A percentile compares a stretch with the other conserved stretches of the same genome.
Evolutionary conservation across 2,888 invertebrate genomes (phyloP).

Genomic region (Poecilus cupreus): DNA sequence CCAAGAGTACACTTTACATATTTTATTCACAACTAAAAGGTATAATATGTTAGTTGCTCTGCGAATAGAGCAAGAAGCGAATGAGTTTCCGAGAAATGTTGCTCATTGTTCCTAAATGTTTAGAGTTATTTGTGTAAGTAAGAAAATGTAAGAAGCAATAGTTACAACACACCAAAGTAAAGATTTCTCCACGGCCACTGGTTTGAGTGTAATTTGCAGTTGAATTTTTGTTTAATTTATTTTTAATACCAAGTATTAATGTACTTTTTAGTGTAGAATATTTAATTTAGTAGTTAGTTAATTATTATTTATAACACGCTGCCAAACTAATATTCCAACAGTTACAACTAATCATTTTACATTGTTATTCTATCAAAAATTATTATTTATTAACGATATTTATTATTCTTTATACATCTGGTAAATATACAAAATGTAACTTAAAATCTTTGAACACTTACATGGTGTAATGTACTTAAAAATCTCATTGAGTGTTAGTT

Average conservation of each 20-base stretch:
- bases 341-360: no score
- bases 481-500: neutral
- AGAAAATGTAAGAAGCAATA: conserved; percentile 6
- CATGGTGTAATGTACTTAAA: conserved; percentile 11
- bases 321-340: neutral
- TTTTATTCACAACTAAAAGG: no score
- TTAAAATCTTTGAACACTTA: no score
- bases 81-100: neutral
- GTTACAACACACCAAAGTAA: conserved; percentile 22
- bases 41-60: neutral
- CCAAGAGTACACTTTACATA: no score
- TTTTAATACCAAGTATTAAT: conserved; percentile 44
- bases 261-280: neutral
- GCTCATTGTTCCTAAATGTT: conserved; percentile 44
- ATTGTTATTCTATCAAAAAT: neutral
- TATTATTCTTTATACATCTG: neutral
- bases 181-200: conserved; percentile 16
- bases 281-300: conserved; percentile 9
- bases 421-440: no score
- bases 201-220: neutral
- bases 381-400: neutral
- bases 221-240: conserved; percentile 33
- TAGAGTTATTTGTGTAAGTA: conserved; percentile 2
- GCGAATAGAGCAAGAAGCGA: neutral
- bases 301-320: conserved; percentile 15